These are phyloP conservation scores for Pteronotus mesoamericanus DNA, from an alignment of 2,797 vertebrate species.

Conservation along the genomic window DNA sequence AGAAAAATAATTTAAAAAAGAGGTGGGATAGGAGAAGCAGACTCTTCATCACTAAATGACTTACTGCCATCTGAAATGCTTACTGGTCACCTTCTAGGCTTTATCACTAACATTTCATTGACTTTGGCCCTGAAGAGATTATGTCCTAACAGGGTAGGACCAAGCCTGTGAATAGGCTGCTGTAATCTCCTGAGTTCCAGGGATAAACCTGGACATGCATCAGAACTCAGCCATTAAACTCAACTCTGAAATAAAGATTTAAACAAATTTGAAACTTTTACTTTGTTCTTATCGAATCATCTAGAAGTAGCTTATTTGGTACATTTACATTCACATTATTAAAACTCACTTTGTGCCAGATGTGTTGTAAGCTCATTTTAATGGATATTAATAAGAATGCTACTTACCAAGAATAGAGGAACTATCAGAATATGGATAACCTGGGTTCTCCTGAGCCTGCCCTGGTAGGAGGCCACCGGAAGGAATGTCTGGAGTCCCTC, in stretches of 20 bases:
- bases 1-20: not conserved
- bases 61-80: not conserved
- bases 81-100: not conserved
- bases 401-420: slow-evolving; percentile 96
- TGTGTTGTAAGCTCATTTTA: not conserved
- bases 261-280: slow-evolving; percentile 1
- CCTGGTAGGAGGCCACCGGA: slow-evolving; percentile 89
- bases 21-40: not conserved
- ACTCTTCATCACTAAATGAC: not conserved
- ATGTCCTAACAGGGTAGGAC: not conserved
- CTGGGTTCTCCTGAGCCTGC: slow-evolving; percentile 90
- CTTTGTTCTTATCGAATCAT: slow-evolving; percentile 1
- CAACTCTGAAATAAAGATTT: not conserved
- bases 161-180: not conserved
- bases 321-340: slow-evolving; percentile 8
- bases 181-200: not conserved
- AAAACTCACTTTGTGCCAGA: not conserved
- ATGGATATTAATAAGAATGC: not conserved
- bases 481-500: slow-evolving; percentile 92
- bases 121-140: not conserved
- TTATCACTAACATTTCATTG: not conserved
- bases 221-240: not conserved
- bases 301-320: slow-evolving; percentile 17
- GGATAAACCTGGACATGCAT: not conserved
- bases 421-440: slow-evolving; percentile 94